Conservation (phyloP, 2,888 invertebrate species). For the Timema cristinae region DNA sequence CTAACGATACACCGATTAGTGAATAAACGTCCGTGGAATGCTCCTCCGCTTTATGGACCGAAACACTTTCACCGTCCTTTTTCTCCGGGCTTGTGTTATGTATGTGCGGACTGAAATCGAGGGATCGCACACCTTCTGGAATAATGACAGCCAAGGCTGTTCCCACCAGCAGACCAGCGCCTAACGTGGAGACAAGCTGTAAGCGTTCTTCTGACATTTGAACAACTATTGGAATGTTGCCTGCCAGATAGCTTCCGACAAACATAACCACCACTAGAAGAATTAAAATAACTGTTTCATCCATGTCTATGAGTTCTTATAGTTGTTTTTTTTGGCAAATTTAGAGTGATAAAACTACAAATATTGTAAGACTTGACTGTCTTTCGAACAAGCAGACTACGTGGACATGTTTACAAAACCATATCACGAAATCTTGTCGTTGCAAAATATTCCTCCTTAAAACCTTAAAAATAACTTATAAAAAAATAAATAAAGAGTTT, state of each 20-base stretch:
- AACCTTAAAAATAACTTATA: too few species aligned
- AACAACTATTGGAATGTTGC: constrained; percentile 91
- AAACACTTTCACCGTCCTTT: constrained; percentile 8
- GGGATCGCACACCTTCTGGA: constrained; percentile 79
- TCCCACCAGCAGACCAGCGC: constrained; percentile 95
- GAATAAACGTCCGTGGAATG: constrained; percentile 50
- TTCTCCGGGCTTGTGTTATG: too few species aligned
- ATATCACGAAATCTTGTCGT: too few species aligned
- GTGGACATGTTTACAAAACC: too few species aligned
- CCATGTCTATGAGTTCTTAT: constrained; percentile 52
- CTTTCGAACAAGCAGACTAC: too few species aligned
- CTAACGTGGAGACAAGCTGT: constrained; percentile 89
- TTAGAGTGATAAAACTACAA: too few species aligned
- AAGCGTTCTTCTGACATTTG: constrained; percentile 84
- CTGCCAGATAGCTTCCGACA: constrained; percentile 91
- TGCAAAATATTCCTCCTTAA: too few species aligned
- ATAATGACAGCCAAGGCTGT: constrained; percentile 97
- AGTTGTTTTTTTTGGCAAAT: too few species aligned
- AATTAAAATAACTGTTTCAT: constrained; percentile 77
- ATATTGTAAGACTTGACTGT: too few species aligned
- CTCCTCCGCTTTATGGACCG: not conserved
- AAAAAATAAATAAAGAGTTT: too few species aligned
- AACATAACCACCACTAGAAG: constrained; percentile 89
- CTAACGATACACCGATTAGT: constrained; percentile 87
- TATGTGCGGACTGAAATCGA: too few species aligned